Evolutionary conservation across 2,113 vertebrate species (phyloP).

Genomic region (Halcyon senegalensis): DNA sequence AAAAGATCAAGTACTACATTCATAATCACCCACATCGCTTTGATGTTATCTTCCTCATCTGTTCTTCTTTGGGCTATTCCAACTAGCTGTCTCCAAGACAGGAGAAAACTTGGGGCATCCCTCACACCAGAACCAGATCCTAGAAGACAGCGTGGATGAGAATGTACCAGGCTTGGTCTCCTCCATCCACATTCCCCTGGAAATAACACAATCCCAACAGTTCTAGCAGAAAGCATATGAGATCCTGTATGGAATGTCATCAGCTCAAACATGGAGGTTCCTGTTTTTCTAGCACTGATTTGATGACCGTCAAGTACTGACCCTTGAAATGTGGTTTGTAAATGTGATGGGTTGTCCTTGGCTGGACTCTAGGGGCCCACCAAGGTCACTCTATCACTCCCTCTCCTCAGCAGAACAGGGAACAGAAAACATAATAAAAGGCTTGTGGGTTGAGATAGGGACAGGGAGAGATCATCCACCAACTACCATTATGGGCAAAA

Average conservation of each 20-base stretch:
- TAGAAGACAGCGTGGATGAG: not conserved
- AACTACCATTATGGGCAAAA: not conserved
- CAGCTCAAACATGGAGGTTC: not conserved
- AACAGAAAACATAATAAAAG: not conserved
- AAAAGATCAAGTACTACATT: not conserved
- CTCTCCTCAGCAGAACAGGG: not conserved
- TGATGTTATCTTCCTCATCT: not conserved
- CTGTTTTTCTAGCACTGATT: not conserved
- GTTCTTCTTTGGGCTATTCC: not conserved
- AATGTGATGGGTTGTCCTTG: not conserved
- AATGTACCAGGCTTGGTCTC: not conserved
- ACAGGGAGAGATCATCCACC: not conserved
- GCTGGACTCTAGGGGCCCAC: not conserved
- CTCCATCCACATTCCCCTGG: not conserved
- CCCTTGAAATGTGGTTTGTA: not conserved
- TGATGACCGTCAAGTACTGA: not conserved
- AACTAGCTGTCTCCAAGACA: not conserved
- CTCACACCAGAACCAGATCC: not conserved
- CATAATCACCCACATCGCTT: not conserved
- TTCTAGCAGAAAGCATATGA: not conserved
- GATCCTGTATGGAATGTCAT: not conserved
- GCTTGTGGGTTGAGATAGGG: not conserved
- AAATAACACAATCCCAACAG: not conserved
- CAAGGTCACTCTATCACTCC: not conserved
- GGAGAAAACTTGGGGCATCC: not conserved